Evolutionary conservation across 2,113 vertebrate species (phyloP), one percentile per base, ranked within the genome.

Genomic region (Eptatretus burgeri): DNA sequence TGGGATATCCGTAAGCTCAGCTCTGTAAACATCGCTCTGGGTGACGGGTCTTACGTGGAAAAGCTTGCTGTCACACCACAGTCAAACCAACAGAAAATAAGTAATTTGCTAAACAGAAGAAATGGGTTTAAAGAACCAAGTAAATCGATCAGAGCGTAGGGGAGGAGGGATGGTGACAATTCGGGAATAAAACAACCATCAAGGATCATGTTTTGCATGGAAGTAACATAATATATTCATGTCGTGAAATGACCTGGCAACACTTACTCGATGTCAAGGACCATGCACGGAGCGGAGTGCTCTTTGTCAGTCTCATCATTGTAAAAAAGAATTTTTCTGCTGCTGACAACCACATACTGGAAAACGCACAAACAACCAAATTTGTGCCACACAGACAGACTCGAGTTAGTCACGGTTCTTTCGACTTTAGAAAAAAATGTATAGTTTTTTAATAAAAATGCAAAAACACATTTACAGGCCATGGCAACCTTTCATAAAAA

Each of bases 251-350:
- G 14, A 62, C 2, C 0, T 41, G 18, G 50, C 16, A 70, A 65
- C 20, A 83, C 91, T 87, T 74, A 98, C 91, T 96, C 89, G 69
- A 98, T 94, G 71, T 98, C 91, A 51, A 98, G 78, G 49, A 98
- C 91, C 91, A 96, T 98, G 70, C 82, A 88, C 20, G 91, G 91
- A 63, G 87, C 93, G 66, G 91, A 98, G 19, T 81, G 85, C 66
- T 98, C 91, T 74, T 85, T 83, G 75, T 98, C 89, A 70, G 85
- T 85, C 67, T 98, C 91, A 0, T 77, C 95, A 77, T 89, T 88
- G 72, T 98, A 98, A 77, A 98, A 98, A 62, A 98, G 79, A 69
- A 98, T 88, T 78, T 98, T 98, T 82, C 89, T 98, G 76, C 89
- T 98, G 81, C 91, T 98, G 64, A 98, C 91, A 41, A 98, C 82